Evolutionary conservation across 1,140 invertebrate genomes (phyloP).

Genomic region (Neodiprion lecontei): DNA sequence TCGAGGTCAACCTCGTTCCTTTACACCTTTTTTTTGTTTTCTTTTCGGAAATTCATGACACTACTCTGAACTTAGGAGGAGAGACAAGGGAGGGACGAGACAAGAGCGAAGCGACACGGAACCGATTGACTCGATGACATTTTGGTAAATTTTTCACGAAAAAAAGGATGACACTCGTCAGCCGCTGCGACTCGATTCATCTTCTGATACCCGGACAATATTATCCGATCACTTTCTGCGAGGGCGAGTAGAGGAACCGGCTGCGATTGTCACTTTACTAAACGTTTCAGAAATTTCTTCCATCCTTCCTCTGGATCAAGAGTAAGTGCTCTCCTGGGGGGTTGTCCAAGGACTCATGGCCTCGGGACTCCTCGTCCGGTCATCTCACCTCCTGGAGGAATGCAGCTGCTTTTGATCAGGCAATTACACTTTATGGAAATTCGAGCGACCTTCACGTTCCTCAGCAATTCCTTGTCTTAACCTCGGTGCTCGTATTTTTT

Average conservation of each 20-base stretch:
- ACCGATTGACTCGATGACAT: neutral
- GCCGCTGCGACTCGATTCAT: neutral
- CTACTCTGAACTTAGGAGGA: no score
- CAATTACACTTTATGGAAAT: neutral
- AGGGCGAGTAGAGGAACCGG: neutral
- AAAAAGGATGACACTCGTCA: neutral
- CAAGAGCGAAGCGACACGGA: neutral
- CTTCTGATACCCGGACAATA: neutral
- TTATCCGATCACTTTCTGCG: neutral
- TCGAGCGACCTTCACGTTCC: no score
- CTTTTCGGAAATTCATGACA: no score
- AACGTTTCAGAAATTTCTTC: no score
- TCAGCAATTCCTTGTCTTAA: neutral
- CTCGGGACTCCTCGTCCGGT: conserved; percentile 22
- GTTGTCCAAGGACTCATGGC: conserved; percentile 31
- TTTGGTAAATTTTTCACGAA: neutral
- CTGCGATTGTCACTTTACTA: neutral
- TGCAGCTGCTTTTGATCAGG: conserved; percentile 37
- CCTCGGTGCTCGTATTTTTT: neutral
- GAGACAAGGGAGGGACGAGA: neutral
- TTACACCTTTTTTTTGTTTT: no score
- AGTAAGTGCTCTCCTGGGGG: neutral
- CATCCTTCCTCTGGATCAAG: neutral
- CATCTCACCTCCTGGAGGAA: conserved; percentile 35
- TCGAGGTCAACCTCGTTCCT: no score